Base-by-base conservation (phyloP, 53 echinoderm and acorn worm genomes). In the Mesocentrotus franciscanus region DNA sequence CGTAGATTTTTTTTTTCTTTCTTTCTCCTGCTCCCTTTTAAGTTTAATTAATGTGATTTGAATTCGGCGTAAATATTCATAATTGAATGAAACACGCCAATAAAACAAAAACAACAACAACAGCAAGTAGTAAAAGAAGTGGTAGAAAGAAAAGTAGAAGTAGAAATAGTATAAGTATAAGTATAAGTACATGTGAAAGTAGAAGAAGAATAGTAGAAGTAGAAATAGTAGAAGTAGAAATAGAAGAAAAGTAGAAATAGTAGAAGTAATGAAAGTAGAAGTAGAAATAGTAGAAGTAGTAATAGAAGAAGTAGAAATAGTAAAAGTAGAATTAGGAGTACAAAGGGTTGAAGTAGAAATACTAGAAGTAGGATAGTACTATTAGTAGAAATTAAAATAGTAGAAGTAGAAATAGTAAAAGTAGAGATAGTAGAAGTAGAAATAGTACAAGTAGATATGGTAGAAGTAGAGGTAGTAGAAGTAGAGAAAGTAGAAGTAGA, bases 201-300 rank as follows among this genome's bases (percentile, higher is more conserved):
- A 30, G 61, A 90, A 26, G 90, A 59, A 90, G 61, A 29, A 90
- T 1, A 60, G 90, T 57, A 90, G 90, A 26, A 90, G 90, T 30
- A 60, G 59, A 10, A 60, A 24, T n/a, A 2, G 33, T 11, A 90
- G 33, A 30, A 32, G 29, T 30, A 91, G 91, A 9, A 34, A 66
- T 7, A 91, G 91, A 8, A 66, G 64, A 4, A 61, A 4, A 68
- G 33, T 20, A 15, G 92, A 6, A 64, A 68, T 36, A 91, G 68
- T 0, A 66, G 68, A n/a, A 62, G 70, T 13, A 66, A 39, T 0
- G 6, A 35, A 24, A 62, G 39, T 18, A 91, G 35, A 33, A 64
- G 39, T 32, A 62, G 92, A 9, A 91, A 39, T 0, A 70, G 36
- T 33, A 91, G 32, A 32, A 64, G 30, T 64, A 62, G 68, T 30